Evolutionary conservation across 2,797 vertebrate genomes (phyloP).

Genomic region (Pantherophis alleghaniensis): DNA sequence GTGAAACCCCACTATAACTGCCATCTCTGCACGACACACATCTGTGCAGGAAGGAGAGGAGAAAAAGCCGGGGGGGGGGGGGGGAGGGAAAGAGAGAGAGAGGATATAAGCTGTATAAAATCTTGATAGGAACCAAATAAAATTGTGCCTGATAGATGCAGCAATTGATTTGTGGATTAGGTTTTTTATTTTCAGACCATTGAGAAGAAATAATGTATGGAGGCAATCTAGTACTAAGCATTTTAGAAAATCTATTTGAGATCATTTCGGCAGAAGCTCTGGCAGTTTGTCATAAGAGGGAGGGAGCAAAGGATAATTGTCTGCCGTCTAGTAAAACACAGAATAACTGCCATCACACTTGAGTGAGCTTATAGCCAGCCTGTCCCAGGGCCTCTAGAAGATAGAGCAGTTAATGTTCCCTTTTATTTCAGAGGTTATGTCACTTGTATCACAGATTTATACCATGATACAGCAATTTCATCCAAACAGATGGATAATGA

Average conservation of each 20-base stretch:
- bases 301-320: constrained; percentile 99
- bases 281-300: constrained; percentile 99
- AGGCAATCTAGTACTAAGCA: constrained; percentile 99
- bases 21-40: constrained; percentile 67
- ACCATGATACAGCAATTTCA: constrained; percentile 99
- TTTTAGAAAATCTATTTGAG: constrained; percentile 99
- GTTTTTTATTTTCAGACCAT: constrained; percentile 92
- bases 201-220: constrained; percentile 99
- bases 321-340: constrained; percentile 99
- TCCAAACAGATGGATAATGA: constrained; percentile 99
- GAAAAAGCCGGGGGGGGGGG: background rate
- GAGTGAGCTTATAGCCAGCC: constrained; percentile 99
- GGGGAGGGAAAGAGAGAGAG: constrained; percentile 10
- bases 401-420: constrained; percentile 99
- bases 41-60: constrained; percentile 72
- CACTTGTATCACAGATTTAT: constrained; percentile 99
- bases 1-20: constrained; percentile 69
- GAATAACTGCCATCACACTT: constrained; percentile 99
- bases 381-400: constrained; percentile 99
- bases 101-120: constrained; percentile 81
- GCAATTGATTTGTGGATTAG: constrained; percentile 98
- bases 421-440: constrained; percentile 99
- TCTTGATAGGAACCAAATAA: constrained; percentile 81
- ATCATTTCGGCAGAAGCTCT: constrained; percentile 99
- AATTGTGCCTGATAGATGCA: constrained; percentile 82